Base-by-base conservation (phyloP, 2,888 invertebrate genomes). In the Rhogogaster chlorosoma region DNA sequence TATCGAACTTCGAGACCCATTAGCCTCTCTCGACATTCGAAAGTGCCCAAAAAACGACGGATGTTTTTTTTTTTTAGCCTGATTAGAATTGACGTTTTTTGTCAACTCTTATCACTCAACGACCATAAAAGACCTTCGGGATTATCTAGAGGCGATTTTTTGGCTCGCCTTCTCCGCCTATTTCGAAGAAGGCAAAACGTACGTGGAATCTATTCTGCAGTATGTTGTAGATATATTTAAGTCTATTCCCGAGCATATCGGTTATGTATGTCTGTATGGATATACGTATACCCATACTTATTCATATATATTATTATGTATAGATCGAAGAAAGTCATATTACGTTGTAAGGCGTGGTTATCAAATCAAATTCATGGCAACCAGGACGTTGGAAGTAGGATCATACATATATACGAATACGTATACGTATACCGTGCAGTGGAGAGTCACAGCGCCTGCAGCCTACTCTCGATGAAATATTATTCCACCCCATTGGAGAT, bases 401-500 rank as follows among this genome's bases (percentile, higher is more conserved):
- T n/a, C n/a, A 70, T 12, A 73, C 2, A 42, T 6, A 42, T 2
- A 26, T n/a, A 29, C 3, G 22, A n/a, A n/a, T 12, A 64, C 7
- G 1, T 26, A 15, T 42, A 10, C 10, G 18, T 15, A 38, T 42
- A 29, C 73, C 22, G 42, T 73, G 73, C 29, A 73, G 38, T 18
- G 22, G n/a, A 71, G 38, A 77, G 42, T 18, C 49, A 15, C 42
- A 49, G 29, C 32, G 18, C 29, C 42, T 49, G 49, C 29, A 77
- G 49, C 49, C 26, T 45, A 26, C 49, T 49, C 77, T 45, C 49
- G 86, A 86, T 87, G 88, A 89, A 87, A 88, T 87, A 89, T 90
- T 89, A 89, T 90, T 89, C 86, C 89, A 87, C 89, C 87, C 88
- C 88, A 87, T 87, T 61, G 86, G 85, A 86, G 80, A 22, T 82